These are phyloP conservation scores for Tetrax tetrax DNA, from an alignment of 2,113 vertebrate species.

Conservation along the genomic window DNA sequence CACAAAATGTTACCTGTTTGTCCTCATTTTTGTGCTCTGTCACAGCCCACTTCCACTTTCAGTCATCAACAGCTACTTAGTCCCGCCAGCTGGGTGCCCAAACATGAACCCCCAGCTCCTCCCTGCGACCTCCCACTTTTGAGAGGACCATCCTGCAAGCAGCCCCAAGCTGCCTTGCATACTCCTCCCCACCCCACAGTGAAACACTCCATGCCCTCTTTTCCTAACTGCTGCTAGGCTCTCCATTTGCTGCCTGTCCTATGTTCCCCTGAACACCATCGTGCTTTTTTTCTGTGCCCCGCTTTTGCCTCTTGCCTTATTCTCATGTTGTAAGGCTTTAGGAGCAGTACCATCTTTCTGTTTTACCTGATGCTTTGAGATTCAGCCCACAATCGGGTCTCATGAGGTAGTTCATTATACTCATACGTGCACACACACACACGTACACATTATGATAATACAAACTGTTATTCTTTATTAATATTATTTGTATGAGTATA, in stretches of 20 bases:
- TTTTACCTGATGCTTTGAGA: not conserved
- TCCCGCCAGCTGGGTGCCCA: not conserved
- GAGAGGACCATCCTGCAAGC: not conserved
- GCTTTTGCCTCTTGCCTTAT: not conserved
- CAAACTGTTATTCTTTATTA: constrained; percentile 1
- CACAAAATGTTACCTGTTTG: not conserved
- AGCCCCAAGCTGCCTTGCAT: not conserved
- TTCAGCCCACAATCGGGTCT: not conserved
- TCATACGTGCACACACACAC: accelerated
- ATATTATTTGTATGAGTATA: not conserved
- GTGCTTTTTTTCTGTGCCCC: not conserved
- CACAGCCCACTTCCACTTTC: not conserved
- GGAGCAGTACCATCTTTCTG: not conserved
- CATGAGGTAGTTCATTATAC: not conserved
- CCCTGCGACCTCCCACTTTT: not conserved
- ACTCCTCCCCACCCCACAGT: not conserved
- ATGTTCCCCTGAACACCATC: not conserved
- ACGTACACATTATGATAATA: not conserved
- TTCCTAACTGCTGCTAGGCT: not conserved
- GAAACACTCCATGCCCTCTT: accelerated
- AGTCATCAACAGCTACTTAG: not conserved
- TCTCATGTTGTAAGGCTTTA: not conserved
- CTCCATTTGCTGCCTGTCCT: not conserved
- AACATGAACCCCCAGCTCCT: not conserved
- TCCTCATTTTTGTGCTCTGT: not conserved